These are phyloP conservation scores for Piaya cayana DNA, from an alignment of 2,113 vertebrate species.

Conservation along the genomic window DNA sequence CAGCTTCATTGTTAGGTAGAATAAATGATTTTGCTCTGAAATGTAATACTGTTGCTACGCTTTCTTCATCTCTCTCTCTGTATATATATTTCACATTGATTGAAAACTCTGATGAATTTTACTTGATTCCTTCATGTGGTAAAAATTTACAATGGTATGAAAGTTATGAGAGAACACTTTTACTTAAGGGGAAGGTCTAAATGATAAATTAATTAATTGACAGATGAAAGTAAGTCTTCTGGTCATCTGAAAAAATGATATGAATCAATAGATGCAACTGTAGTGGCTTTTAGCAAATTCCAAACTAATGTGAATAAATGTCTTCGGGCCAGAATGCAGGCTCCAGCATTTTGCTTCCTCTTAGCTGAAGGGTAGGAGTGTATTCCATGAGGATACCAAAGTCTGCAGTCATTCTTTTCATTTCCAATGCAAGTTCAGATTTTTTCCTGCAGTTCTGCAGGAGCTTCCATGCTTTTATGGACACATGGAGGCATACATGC, in stretches of 20 bases:
- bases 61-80: neutral
- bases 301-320: conserved; percentile 48
- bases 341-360: neutral
- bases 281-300: conserved; percentile 48
- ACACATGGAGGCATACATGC: neutral
- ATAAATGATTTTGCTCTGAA: conserved; percentile 61
- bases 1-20: conserved; percentile 59
- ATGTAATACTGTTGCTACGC: conserved; percentile 28
- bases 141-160: conserved; percentile 60
- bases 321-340: neutral
- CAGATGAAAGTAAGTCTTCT: conserved; percentile 43
- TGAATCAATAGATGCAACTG: neutral
- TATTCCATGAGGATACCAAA: neutral
- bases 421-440: neutral
- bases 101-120: conserved; percentile 53
- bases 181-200: conserved; percentile 28
- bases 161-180: conserved; percentile 44
- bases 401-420: neutral
- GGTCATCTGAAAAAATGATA: conserved; percentile 42
- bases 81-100: conserved; percentile 2
- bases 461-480: neutral
- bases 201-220: conserved; percentile 60
- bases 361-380: neutral
- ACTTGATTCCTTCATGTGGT: conserved; percentile 34
- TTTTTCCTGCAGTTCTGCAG: neutral